Base-by-base conservation (phyloP, 2,888 invertebrate genomes). In the Parnassius apollo region DNA sequence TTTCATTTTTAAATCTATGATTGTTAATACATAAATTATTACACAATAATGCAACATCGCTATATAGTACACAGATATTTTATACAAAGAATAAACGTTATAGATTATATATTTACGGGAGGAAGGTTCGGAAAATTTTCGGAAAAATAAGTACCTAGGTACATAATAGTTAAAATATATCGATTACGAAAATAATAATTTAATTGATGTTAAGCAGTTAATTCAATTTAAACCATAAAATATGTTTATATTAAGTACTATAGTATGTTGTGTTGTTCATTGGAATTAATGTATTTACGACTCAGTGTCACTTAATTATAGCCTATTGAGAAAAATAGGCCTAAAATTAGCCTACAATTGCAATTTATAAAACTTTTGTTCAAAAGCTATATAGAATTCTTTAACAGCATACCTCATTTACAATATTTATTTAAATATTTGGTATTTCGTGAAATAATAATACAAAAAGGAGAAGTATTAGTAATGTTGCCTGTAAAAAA, bases 41-140 rank as follows among this genome's bases (percentile, higher is more conserved):
- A 59, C 55, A 63, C 44, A 51, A 52, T 59, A 59, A 63, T 51
- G 51, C 63, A 63, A 51, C 55, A 52, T 59, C 10, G 45, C 55
- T 54, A 52, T 54, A 55, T 59, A n/a, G 54, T 63, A 59, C 63
- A 59, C 52, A 22, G 57, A 57, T 49, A 42, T 50, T 45, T 63
- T 62, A 58, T 50, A 55, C 46, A 63, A 51, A 56, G 50, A 53
- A 42, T 44, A 57, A 58, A 50, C 45, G 45, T 18, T 45, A 9
- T 48, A 48, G 9, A 11, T 10, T 44, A 44, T 44, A 35, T 35
- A 7, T 4, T 35, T 35, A 18, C 7, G 35, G 35, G 35, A 35
- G 35, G 35, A 35, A 25, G 25, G 4, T n/a, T n/a, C n/a, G n/a
- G n/a, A n/a, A n/a, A 35, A 35, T 4, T 4, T 35, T 35, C 7